phyloP scores from a whole-genome alignment of 2,797 vertebrate species.

The Hozukius guyotensis region DNA sequence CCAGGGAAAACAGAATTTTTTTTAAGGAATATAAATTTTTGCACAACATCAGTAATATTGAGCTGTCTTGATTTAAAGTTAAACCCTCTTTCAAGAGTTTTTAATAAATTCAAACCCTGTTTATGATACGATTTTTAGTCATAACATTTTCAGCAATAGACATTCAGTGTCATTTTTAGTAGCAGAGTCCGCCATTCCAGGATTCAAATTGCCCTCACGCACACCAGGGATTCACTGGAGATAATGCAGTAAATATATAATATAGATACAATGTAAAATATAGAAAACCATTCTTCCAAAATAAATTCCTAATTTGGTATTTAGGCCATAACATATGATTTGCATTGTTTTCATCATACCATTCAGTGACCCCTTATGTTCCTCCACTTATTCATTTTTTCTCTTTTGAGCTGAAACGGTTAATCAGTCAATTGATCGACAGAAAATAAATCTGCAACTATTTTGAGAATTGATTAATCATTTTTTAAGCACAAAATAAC shows the following conservation, averaged over 20 bases:
- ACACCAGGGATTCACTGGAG: too few relatives aligned
- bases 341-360: neutral
- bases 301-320: neutral
- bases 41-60: neutral
- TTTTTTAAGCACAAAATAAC: neutral
- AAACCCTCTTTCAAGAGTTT: neutral
- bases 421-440: neutral
- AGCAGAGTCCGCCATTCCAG: too few relatives aligned
- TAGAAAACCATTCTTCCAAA: neutral
- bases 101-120: neutral
- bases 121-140: rapidly evolving
- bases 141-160: rapidly evolving
- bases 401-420: neutral
- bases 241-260: neutral
- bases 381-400: neutral
- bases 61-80: neutral
- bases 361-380: neutral
- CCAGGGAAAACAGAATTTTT: neutral
- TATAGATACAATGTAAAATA: neutral
- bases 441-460: neutral
- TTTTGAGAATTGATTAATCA: neutral
- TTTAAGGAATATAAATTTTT: neutral
- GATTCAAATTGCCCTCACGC: too few relatives aligned
- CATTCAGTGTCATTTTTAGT: too few relatives aligned
- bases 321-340: too few relatives aligned